A percentile compares a stretch with the other conserved stretches of the same genome.
Conservation (phyloP, 2,797 vertebrate genomes). For the Onychomys leucogaster region DNA sequence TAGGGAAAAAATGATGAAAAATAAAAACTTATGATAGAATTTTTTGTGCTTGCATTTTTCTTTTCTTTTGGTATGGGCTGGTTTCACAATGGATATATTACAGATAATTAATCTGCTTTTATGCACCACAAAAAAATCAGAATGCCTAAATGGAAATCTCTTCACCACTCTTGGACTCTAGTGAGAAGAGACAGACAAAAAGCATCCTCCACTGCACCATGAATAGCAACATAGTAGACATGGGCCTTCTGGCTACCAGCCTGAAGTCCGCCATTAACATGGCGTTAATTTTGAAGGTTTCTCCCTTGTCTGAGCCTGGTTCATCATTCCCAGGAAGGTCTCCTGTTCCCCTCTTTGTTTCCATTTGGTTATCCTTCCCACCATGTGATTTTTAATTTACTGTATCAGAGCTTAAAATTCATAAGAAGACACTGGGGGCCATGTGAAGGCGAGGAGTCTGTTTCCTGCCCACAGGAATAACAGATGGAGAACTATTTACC, state of each 20-base stretch:
- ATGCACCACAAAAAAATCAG: background rate
- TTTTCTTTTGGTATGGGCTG: background rate
- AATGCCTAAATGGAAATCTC: constrained; percentile 42
- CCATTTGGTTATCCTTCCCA: background rate
- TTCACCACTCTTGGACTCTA: background rate
- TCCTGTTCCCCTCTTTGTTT: background rate
- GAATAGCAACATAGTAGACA: constrained; percentile 1
- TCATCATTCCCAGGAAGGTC: constrained; percentile 48
- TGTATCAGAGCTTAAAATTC: background rate
- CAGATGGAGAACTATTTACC: constrained; percentile 75
- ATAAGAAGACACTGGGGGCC: background rate
- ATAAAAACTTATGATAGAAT: background rate
- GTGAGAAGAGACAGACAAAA: constrained; percentile 31
- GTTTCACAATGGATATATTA: background rate
- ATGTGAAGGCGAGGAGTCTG: constrained; percentile 42
- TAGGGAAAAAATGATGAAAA: background rate
- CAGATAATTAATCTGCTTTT: constrained; percentile 39
- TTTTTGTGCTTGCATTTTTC: background rate
- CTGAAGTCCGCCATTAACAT: constrained; percentile 15
- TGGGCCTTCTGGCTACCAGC: constrained; percentile 33
- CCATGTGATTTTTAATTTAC: background rate
- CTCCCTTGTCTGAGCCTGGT: constrained; percentile 63
- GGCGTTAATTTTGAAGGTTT: background rate
- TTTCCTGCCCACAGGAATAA: constrained; percentile 60
- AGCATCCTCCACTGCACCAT: background rate